Evolutionary conservation across 1,140 invertebrate genomes (phyloP).

Genomic region (Eulimnadia texana): DNA sequence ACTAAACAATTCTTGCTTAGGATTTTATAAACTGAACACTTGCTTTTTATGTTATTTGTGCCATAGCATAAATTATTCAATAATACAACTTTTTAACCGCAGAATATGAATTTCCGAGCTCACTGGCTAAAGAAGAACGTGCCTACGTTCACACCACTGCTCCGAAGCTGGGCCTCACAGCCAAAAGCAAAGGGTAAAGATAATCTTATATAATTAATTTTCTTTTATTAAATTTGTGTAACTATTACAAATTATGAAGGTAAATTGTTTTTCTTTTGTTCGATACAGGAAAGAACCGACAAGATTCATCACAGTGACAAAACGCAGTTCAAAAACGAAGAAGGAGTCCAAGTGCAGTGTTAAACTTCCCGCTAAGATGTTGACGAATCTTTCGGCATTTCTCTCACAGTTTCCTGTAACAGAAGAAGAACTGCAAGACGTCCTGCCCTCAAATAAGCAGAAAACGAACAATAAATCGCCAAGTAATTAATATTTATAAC

Average conservation of each 20-base stretch:
- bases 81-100: background rate
- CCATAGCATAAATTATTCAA: background rate
- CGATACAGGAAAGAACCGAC: background rate
- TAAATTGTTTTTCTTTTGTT: background rate
- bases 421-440: conserved; percentile 9
- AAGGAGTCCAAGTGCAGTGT: background rate
- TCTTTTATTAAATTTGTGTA: background rate
- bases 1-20: no score
- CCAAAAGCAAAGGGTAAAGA: conserved; percentile 13
- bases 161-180: conserved; percentile 1
- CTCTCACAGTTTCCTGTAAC: conserved; percentile 6
- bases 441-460: background rate
- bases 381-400: background rate
- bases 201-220: background rate
- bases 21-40: no score
- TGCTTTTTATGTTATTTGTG: background rate
- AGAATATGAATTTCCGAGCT: background rate
- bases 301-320: conserved; percentile 4
- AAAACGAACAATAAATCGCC: background rate
- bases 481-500: background rate
- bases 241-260: background rate
- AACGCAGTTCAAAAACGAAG: background rate
- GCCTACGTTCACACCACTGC: conserved; percentile 12
- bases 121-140: conserved; percentile 8
- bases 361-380: background rate